Evolutionary conservation across 2,113 vertebrate species (phyloP).

Genomic region (Diphyllodes magnificus): DNA sequence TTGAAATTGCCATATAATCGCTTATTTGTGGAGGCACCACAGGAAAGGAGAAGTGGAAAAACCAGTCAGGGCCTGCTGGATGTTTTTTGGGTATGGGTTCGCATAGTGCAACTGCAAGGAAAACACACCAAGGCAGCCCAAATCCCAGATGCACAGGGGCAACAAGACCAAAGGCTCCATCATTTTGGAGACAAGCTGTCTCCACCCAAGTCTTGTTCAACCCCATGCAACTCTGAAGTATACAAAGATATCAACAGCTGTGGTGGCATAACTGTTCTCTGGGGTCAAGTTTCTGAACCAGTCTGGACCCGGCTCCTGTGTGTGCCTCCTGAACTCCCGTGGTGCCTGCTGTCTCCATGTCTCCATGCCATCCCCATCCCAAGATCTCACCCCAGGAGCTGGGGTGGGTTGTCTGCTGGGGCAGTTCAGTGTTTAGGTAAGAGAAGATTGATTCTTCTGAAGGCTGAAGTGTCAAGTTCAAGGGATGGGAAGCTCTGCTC

Average conservation of each 20-base stretch:
- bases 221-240: not conserved
- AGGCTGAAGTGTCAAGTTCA: not conserved
- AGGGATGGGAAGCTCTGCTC: not conserved
- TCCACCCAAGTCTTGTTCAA: not conserved
- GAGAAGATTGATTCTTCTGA: not conserved
- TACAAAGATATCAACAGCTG: not conserved
- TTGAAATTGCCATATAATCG: not conserved
- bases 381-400: not conserved
- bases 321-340: not conserved
- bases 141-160: not conserved
- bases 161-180: not conserved
- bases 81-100: not conserved
- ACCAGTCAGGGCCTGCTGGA: not conserved
- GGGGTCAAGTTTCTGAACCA: not conserved
- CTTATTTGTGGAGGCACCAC: not conserved
- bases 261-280: not conserved
- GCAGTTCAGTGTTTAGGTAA: not conserved
- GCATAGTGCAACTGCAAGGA: not conserved
- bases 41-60: not conserved
- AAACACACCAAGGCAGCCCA: not conserved
- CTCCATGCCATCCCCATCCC: not conserved
- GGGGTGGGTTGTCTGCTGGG: not conserved
- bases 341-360: not conserved
- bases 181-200: not conserved
- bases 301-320: not conserved